Conservation (phyloP, 2,113 vertebrate genomes). For the Indri indri region DNA sequence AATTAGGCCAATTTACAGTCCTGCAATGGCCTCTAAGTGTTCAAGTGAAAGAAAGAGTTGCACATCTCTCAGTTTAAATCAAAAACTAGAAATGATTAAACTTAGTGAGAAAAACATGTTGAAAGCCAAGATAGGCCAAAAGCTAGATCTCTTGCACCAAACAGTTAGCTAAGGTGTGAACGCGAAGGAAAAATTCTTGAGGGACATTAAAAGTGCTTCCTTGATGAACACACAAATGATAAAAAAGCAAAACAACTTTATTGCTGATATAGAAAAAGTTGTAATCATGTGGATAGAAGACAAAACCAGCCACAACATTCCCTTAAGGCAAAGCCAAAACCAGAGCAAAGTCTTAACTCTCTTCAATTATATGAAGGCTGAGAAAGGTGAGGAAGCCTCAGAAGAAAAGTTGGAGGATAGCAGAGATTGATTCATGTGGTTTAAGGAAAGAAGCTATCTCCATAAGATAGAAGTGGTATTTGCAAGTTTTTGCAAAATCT, state of each 20-base stretch:
- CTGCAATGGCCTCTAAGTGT: neutral
- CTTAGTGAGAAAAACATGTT: neutral
- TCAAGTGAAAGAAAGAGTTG: neutral
- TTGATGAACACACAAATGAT: neutral
- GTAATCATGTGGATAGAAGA: neutral
- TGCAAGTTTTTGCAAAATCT: neutral
- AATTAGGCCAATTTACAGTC: neutral
- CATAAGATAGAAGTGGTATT: neutral
- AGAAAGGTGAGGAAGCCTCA: neutral
- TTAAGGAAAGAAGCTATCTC: neutral
- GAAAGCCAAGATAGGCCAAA: neutral
- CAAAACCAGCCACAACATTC: neutral
- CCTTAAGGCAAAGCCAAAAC: neutral
- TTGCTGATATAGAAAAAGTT: neutral
- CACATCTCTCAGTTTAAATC: neutral
- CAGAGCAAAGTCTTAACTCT: neutral
- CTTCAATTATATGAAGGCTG: neutral
- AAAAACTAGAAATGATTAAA: neutral
- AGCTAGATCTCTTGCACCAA: neutral
- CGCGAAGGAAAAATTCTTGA: neutral
- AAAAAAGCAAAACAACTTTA: neutral
- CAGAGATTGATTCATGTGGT: neutral
- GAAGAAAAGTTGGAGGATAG: neutral
- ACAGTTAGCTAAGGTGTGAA: neutral
- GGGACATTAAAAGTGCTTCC: neutral